Evolutionary conservation across 2,113 vertebrate genomes (phyloP).

Genomic region (Indri indri): DNA sequence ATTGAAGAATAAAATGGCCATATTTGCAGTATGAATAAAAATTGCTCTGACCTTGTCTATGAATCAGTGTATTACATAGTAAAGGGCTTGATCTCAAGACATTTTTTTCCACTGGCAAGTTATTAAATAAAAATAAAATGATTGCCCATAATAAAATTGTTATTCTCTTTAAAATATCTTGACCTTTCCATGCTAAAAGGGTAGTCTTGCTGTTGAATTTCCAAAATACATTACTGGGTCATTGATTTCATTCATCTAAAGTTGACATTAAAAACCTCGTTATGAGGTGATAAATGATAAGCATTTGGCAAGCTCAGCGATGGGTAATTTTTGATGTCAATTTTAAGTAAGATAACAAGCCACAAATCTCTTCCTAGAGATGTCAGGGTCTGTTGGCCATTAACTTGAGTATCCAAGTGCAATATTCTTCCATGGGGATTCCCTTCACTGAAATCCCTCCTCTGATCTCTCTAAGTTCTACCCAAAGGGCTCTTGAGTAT

Average conservation of each 20-base stretch:
- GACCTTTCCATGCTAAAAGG: background rate
- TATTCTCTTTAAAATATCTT: background rate
- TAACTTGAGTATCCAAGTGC: background rate
- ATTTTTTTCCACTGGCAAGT: background rate
- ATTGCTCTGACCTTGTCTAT: background rate
- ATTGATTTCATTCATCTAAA: conserved; percentile 24
- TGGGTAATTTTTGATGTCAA: background rate
- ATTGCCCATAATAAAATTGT: background rate
- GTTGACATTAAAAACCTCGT: conserved; percentile 5
- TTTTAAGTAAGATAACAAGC: background rate
- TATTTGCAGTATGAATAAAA: background rate
- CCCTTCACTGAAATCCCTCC: background rate
- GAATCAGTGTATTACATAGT: conserved; percentile 15
- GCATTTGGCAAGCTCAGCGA: background rate
- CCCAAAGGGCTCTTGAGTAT: background rate
- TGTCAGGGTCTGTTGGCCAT: background rate
- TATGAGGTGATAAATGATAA: background rate
- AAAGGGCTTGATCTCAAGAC: background rate
- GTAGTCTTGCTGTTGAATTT: background rate
- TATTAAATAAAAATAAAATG: conserved; percentile 42
- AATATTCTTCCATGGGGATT: background rate
- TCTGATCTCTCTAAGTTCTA: background rate
- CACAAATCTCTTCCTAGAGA: background rate
- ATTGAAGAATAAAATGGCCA: background rate
- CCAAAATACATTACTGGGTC: background rate